Conservation (phyloP, 2,113 vertebrate species). For the Ctenodactylus gundi region DNA sequence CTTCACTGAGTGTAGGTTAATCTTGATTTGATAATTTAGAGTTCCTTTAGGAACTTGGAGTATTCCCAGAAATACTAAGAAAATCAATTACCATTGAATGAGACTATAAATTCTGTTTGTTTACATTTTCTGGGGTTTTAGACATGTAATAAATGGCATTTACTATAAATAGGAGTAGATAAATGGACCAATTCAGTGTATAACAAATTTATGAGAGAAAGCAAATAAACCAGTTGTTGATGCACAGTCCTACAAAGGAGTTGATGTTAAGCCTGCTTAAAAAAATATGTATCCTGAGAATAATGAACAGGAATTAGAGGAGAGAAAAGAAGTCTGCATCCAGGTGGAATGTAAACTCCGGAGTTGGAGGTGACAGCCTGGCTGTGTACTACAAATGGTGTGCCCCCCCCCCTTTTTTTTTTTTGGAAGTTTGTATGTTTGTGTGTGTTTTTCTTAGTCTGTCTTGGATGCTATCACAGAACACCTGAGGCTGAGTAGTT, state of each 20-base stretch:
- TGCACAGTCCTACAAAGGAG: neutral
- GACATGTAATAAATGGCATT: conserved; percentile 54
- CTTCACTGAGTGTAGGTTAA: conserved; percentile 62
- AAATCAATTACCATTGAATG: conserved; percentile 71
- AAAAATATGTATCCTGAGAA: neutral
- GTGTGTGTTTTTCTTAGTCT: neutral
- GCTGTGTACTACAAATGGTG: neutral
- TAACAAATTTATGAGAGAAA: neutral
- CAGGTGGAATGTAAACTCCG: neutral
- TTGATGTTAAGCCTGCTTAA: neutral
- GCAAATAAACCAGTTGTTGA: neutral
- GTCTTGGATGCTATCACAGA: neutral
- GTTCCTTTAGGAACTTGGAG: conserved; percentile 57
- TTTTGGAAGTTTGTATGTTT: neutral
- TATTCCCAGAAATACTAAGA: conserved; percentile 60
- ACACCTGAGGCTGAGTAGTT: neutral
- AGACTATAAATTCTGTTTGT: conserved; percentile 66
- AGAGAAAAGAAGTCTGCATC: neutral
- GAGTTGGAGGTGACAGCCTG: neutral
- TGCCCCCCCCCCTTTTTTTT: too few species aligned
- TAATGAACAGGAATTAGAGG: neutral
- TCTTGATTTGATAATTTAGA: conserved; percentile 66
- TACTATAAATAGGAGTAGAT: conserved; percentile 42
- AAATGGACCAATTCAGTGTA: neutral
- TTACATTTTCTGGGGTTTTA: conserved; percentile 62